A percentile compares a stretch with the other conserved stretches of the same genome.
phyloP scores from a whole-genome alignment of 1,140 invertebrate species.

The Hestina assimilis region DNA sequence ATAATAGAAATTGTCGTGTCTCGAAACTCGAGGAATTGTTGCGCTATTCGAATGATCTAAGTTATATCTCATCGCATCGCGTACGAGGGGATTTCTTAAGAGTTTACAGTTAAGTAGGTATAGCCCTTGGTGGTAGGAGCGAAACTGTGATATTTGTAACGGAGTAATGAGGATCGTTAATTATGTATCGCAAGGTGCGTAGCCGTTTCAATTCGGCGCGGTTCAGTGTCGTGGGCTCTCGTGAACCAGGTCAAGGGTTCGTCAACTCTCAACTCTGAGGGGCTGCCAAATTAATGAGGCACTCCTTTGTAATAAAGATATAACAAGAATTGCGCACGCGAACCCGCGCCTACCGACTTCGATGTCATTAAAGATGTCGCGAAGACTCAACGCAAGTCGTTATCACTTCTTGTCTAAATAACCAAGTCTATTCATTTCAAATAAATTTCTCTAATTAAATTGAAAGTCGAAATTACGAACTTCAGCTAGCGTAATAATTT shows the following conservation, averaged over 20 bases:
- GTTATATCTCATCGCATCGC: slow-evolving; percentile 53
- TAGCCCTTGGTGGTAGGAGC: slow-evolving; percentile 3
- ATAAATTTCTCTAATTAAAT: slow-evolving; percentile 43
- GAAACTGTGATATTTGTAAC: slow-evolving; percentile 45
- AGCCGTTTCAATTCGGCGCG: slow-evolving; percentile 62
- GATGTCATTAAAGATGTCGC: slow-evolving; percentile 71
- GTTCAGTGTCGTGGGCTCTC: slow-evolving; percentile 62
- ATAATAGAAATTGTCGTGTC: slow-evolving; percentile 73
- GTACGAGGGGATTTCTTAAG: slow-evolving; percentile 17
- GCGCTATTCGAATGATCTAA: slow-evolving; percentile 60
- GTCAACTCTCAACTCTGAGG: slow-evolving; percentile 70
- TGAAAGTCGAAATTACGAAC: slow-evolving; percentile 17
- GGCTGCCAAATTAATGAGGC: slow-evolving; percentile 77
- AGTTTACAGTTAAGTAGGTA: background rate
- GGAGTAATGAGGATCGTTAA: slow-evolving; percentile 74
- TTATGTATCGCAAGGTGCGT: slow-evolving; percentile 75
- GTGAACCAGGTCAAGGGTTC: slow-evolving; percentile 75
- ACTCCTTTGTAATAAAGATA: slow-evolving; percentile 79
- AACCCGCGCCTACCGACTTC: slow-evolving; percentile 58
- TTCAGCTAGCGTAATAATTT: slow-evolving; percentile 9
- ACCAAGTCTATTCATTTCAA: slow-evolving; percentile 56
- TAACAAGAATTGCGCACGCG: slow-evolving; percentile 76
- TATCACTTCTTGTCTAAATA: slow-evolving; percentile 67
- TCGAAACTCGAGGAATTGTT: slow-evolving; percentile 65
- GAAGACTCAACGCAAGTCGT: slow-evolving; percentile 63